Base-by-base conservation (phyloP, 2,888 invertebrate genomes). In the Ophraella communa region DNA sequence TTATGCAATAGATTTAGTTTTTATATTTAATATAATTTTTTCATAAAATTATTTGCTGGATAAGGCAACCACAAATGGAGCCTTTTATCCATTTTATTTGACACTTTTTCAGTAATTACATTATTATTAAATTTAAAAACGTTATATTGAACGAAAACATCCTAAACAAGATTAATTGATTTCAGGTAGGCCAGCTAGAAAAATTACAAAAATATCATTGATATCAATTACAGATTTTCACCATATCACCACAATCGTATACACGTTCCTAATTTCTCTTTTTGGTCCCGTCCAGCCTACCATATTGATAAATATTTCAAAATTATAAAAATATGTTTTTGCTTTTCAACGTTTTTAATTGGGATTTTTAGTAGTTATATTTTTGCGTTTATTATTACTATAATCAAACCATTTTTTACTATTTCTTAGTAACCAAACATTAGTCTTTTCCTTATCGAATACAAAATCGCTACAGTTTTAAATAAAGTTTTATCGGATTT, bases 371-470 rank as follows among this genome's bases (percentile, higher is more conserved):
- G 14, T 39, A 14, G 39, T 39, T 14, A 39, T 17, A 39, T 39
- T 17, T 14, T 39, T 39, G 17, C 39, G 7, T 14, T 14, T 39
- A 39, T 39, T 39, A 30, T 30, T 7, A 2, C 14, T 14, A 5
- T 14, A 14, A 14, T 5, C 14, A 4, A 39, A 39, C n/a, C 1
- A 14, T 5, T 39, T 39, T 39, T 35, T 4, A 35, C n/a, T 39
- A 8, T 39, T 39, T 39, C 17, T 70, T 70, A 73, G 74, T 75
- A 76, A 74, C 75, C 76, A 76, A 76, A 76, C 75, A 73, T 71
- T 51, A 70, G 65, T 71, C 72, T 71, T 71, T 67, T 72, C 66
- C 66, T 68, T 69, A 21, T 51, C 60, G 51, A 67, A 70, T 67
- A 70, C 71, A 67, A 68, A 66, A 72, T 72, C 70, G 64, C 68